Percentiles rank a stretch among this genome's conserved stretches.
Evolutionary conservation across 2,797 vertebrate species (phyloP).

Genomic region (Harpagifer antarcticus): DNA sequence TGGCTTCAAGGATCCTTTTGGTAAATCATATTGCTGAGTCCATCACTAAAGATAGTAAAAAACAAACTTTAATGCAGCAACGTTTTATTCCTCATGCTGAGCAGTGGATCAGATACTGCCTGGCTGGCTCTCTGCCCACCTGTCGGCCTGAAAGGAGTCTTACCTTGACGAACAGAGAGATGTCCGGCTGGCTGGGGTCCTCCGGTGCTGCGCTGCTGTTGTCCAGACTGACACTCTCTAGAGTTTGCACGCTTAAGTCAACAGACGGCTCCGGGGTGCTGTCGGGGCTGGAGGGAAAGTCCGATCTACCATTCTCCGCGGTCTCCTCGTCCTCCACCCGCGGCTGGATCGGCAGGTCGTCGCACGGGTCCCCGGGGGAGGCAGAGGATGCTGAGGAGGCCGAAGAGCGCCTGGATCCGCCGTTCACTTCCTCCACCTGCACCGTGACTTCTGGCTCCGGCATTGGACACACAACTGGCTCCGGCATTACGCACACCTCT

Average conservation of each 20-base stretch:
- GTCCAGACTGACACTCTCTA: constrained; percentile 56
- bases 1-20: background rate
- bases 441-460: constrained; percentile 10
- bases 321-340: constrained; percentile 45
- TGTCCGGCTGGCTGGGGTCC: constrained; percentile 71
- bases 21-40: background rate
- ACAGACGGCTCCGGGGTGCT: constrained; percentile 55
- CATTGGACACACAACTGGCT: background rate
- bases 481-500: background rate
- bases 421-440: constrained; percentile 41
- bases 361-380: constrained; percentile 58
- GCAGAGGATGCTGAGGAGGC: constrained; percentile 67
- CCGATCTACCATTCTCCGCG: constrained; percentile 65
- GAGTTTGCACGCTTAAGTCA: constrained; percentile 73
- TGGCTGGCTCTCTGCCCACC: background rate
- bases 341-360: constrained; percentile 56
- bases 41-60: background rate
- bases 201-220: constrained; percentile 41
- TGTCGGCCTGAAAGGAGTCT: background rate
- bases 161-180: constrained; percentile 85
- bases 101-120: background rate
- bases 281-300: constrained; percentile 26
- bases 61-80: background rate
- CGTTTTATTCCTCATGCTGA: background rate
- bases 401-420: constrained; percentile 68